Evolutionary conservation across 2,888 invertebrate species (phyloP), one percentile per base, ranked within the genome.

Genomic region (Lepidocyrtinus sp.): DNA sequence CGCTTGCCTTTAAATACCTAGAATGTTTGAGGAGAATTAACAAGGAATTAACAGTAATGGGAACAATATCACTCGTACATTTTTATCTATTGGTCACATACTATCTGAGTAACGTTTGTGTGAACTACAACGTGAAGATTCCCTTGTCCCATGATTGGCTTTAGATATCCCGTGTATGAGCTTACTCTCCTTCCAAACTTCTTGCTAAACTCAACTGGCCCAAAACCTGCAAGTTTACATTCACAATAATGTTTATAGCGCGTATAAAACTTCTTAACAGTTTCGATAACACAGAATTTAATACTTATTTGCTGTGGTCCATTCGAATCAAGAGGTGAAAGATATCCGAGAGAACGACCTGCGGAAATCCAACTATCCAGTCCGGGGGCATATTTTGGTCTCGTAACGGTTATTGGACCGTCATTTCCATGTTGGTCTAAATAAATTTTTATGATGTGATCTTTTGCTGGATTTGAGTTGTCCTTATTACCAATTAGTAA

Each of bases 261-360:
- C 12, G 26, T 3, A 15, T 25, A 15, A 64, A n/a, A n/a, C n/a
- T n/a, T n/a, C n/a, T n/a, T n/a, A n/a, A n/a, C n/a, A n/a, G n/a
- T n/a, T n/a, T n/a, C n/a, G 5, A 55, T 17, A 27, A 36, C 21
- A 26, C 12, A 62, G 26, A 5, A 61, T 7, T 46, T 19, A 21
- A n/a, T 69, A 71, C 82, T 76, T 15, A 63, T 62, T 62, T 9
- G 15, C 46, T 82, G 82, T 1, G 80, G 81, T 7, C 81, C 81
- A 79, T 83, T 83, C 3, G 83, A 69, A 45, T 81, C 83, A n/a
- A n/a, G n/a, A n/a, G 27, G 36, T 5, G 68, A 64, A 9, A 19
- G 21, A 22, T 78, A 83, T 0, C 83, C 81, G 5, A 83, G 21
- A 3, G 45, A 21, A 46, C 55, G 19, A 19, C 83, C 83, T 3